These are phyloP conservation scores for Macrosiphum euphorbiae DNA, from an alignment of 2,888 invertebrate species.

Conservation along the genomic window DNA sequence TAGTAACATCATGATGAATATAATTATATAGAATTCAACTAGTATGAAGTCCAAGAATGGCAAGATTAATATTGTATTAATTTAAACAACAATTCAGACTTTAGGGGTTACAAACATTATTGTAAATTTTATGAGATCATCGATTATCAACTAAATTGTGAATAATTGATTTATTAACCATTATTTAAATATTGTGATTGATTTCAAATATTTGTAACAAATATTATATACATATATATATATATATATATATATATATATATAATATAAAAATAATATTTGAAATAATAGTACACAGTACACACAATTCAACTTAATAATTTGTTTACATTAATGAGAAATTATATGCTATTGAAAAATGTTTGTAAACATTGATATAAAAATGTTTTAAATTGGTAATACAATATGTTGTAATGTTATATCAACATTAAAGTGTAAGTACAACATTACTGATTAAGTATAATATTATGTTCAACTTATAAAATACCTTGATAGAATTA, in stretches of 20 bases:
- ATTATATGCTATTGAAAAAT: background rate
- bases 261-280: background rate
- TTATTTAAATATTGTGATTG: constrained; percentile 26
- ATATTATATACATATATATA: too few relatives aligned
- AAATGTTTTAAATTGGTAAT: background rate
- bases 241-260: too few relatives aligned
- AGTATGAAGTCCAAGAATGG: constrained; percentile 43
- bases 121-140: constrained; percentile 53
- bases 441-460: constrained; percentile 29
- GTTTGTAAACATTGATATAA: background rate
- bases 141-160: background rate
- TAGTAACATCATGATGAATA: background rate
- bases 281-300: constrained; percentile 14
- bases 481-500: constrained; percentile 28
- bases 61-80: constrained; percentile 21
- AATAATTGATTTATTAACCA: constrained; percentile 33
- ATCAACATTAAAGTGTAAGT: background rate
- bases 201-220: background rate
- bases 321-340: constrained; percentile 4
- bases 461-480: background rate
- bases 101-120: background rate
- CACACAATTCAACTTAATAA: background rate
- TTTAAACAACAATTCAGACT: constrained; percentile 42
- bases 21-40: constrained; percentile 28
- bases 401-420: background rate